Conservation (phyloP, 2,888 invertebrate species). For the Ichneumoninae sp. region DNA sequence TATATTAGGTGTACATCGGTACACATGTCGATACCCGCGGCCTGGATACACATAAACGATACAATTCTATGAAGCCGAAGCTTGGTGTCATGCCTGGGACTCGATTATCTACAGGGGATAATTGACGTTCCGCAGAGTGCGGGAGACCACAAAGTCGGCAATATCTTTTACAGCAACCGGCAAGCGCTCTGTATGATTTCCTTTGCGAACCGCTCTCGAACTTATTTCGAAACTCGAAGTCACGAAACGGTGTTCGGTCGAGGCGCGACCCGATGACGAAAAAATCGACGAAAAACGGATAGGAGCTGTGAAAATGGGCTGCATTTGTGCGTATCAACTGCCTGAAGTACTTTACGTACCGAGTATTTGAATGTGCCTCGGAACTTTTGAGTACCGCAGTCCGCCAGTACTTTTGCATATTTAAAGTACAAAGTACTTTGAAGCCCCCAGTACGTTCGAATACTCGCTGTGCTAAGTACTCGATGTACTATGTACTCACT, state of each 20-base stretch:
- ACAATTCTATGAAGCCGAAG: slow-evolving; percentile 40
- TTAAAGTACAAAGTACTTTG: too few species aligned
- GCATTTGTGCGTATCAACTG: too few species aligned
- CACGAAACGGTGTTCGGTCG: not conserved
- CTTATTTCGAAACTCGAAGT: slow-evolving; percentile 50
- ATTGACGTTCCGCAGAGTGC: slow-evolving; percentile 48
- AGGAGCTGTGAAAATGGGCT: too few species aligned
- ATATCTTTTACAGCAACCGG: not conserved
- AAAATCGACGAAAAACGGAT: slow-evolving; percentile 3
- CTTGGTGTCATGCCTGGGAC: slow-evolving; percentile 20
- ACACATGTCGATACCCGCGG: slow-evolving; percentile 29
- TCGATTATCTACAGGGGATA: slow-evolving; percentile 53
- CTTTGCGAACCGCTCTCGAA: slow-evolving; percentile 44
- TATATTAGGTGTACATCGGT: slow-evolving; percentile 8
- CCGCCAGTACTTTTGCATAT: too few species aligned
- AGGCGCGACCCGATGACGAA: slow-evolving; percentile 5
- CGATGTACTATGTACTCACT: too few species aligned
- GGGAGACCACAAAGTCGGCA: slow-evolving; percentile 7
- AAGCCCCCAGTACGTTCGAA: too few species aligned
- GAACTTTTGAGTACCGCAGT: too few species aligned
- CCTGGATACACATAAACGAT: slow-evolving; percentile 49
- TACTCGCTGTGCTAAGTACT: too few species aligned
- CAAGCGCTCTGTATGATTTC: slow-evolving; percentile 26
- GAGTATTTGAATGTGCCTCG: too few species aligned
- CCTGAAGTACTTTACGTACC: too few species aligned